These are phyloP conservation scores for Ceyx erithaca DNA, from an alignment of 2,797 vertebrate genomes.

Conservation along the genomic window DNA sequence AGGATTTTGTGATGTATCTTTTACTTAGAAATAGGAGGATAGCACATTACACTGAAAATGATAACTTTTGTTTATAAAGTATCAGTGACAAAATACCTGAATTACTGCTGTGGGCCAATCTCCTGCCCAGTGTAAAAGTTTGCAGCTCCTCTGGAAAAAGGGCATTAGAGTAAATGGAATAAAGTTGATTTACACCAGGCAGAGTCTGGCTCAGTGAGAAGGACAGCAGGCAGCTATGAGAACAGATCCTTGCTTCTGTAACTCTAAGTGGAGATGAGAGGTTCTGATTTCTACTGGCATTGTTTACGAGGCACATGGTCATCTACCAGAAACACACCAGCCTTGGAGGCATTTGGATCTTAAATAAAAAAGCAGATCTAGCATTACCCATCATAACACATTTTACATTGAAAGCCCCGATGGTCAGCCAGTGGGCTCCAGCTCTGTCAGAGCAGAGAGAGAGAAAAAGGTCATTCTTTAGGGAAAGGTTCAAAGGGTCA, in stretches of 20 bases:
- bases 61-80: constrained; percentile 19
- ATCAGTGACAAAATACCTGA: not conserved
- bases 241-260: not conserved
- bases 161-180: not conserved
- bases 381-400: not conserved
- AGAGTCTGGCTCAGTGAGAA: not conserved
- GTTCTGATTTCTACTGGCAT: not conserved
- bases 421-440: not conserved
- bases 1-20: not conserved
- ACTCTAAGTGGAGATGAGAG: not conserved
- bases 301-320: not conserved
- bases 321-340: not conserved
- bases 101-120: not conserved
- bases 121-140: not conserved
- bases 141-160: not conserved
- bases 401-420: not conserved
- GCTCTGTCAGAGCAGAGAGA: not conserved
- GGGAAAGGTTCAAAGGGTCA: not conserved
- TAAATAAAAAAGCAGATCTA: not conserved
- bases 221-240: not conserved
- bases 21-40: constrained; percentile 42
- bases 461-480: not conserved
- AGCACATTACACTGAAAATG: not conserved
- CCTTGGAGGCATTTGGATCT: not conserved
- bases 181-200: not conserved